These are phyloP conservation scores for Hedya salicella DNA, from an alignment of 2,888 invertebrate genomes.

Conservation along the genomic window DNA sequence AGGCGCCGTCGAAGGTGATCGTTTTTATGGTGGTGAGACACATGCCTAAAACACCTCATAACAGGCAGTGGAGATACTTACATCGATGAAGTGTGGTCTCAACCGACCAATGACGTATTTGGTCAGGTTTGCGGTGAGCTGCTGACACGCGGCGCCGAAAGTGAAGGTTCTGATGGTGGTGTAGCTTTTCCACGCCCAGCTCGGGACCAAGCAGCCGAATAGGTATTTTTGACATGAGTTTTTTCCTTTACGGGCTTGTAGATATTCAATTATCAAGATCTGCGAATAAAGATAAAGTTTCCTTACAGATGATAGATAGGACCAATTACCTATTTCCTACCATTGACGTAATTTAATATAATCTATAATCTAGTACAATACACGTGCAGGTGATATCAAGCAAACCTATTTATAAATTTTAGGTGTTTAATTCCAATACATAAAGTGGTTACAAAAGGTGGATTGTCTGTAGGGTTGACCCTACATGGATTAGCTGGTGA, in stretches of 20 bases:
- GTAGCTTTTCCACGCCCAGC: conserved; percentile 88
- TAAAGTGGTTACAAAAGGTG: too few relatives aligned
- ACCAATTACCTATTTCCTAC: too few relatives aligned
- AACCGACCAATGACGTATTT: conserved; percentile 94
- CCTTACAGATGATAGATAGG: too few relatives aligned
- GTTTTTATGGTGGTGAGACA: conserved; percentile 77
- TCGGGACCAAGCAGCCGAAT: conserved; percentile 80
- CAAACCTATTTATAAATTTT: too few relatives aligned
- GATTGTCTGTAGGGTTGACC: too few relatives aligned
- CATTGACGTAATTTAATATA: too few relatives aligned
- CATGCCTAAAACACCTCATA: too few relatives aligned
- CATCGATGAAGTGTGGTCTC: conserved; percentile 92
- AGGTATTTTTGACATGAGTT: conserved; percentile 71
- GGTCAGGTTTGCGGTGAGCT: conserved; percentile 90
- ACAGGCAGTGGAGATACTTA: conserved; percentile 55
- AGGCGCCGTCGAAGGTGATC: conserved; percentile 90
- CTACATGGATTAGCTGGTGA: too few relatives aligned
- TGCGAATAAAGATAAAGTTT: conserved; percentile 48
- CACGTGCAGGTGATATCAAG: too few relatives aligned
- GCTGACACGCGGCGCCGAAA: conserved; percentile 91
- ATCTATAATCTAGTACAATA: too few relatives aligned
- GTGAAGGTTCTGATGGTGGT: conserved; percentile 88
- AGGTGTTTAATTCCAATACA: too few relatives aligned
- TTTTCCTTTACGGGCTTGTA: conserved; percentile 63
- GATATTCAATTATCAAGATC: conserved; percentile 64